Percentiles rank a stretch among this genome's conserved stretches.
phyloP scores from a whole-genome alignment of 2,797 vertebrate genomes.

The Tragelaphus eurycerus region DNA sequence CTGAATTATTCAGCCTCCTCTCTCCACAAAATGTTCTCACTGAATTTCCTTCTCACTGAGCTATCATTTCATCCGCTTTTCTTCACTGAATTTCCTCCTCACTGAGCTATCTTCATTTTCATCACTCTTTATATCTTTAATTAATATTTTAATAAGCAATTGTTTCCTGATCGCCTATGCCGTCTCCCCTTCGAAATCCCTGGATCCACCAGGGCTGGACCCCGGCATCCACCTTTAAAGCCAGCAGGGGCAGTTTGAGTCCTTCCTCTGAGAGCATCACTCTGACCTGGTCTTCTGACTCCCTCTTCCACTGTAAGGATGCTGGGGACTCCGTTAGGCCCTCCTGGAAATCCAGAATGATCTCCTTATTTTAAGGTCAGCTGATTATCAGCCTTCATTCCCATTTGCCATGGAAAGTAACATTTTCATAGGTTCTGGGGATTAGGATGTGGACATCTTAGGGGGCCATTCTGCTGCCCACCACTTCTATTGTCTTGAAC shows the following conservation, averaged over 20 bases:
- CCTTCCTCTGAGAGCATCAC: neutral
- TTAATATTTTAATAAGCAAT: too few relatives aligned
- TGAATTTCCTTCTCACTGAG: too few relatives aligned
- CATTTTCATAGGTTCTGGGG: neutral
- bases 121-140: too few relatives aligned
- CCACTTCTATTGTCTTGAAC: neutral
- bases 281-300: neutral
- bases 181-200: too few relatives aligned
- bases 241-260: neutral
- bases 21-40: too few relatives aligned
- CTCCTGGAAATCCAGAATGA: neutral
- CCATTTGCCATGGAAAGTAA: neutral
- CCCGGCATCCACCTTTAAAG: neutral
- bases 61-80: too few relatives aligned
- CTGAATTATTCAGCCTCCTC: too few relatives aligned
- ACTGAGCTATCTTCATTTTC: too few relatives aligned
- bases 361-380: neutral
- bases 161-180: too few relatives aligned
- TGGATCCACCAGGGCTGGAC: too few relatives aligned
- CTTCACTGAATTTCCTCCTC: too few relatives aligned
- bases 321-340: fast-evolving
- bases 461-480: neutral
- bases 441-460: neutral
- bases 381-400: neutral
- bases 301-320: neutral